Base-by-base conservation (phyloP, 2,888 invertebrate species). In the Metallyticus violacea region DNA sequence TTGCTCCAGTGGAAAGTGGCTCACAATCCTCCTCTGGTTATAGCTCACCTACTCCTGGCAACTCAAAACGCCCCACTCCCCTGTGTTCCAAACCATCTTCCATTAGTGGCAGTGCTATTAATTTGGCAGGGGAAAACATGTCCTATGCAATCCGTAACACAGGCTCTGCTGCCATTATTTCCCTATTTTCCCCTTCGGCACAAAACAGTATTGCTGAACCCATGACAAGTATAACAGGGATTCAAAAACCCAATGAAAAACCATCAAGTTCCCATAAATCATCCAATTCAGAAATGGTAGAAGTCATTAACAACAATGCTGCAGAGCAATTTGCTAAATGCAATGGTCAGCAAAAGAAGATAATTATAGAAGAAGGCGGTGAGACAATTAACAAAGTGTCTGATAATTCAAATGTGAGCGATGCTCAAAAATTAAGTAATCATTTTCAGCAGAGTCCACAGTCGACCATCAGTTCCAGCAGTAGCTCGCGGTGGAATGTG, bases 21-120 rank as follows among this genome's bases (percentile, higher is more conserved):
- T 92, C 92, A 88, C 92, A 92, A 90, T 92, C 92, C 90, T 92
- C 92, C 81, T 93, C 93, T 30, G 93, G 93, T 85, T 93, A 93
- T 90, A 92, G 92, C 89, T 93, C 93, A 87, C 93, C 93, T 86
- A 91, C 92, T 86, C 91, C 86, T 29, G 88, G 87, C 82, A 88
- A 84, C 79, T 88, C 88, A 62, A 88, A 88, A 79, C 86, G 85
- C 7, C 87, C 88, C 40, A 89, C 89, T 26, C 88, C 89, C 77
- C 30, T 85, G 81, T 80, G 86, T 81, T 87, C 88, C 62, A 86
- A 87, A 79, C 86, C 87, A 25, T 83, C 87, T 15, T 87, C 92
- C 79, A 91, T 91, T 79, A 91, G 91, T 89, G 91, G 91, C 88
- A 91, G 91, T 89, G 90, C 91, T 87, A 90, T 89, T 88, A 91